phyloP scores from a whole-genome alignment of 2,888 invertebrate genomes.

The Eupithecia subfuscata region DNA sequence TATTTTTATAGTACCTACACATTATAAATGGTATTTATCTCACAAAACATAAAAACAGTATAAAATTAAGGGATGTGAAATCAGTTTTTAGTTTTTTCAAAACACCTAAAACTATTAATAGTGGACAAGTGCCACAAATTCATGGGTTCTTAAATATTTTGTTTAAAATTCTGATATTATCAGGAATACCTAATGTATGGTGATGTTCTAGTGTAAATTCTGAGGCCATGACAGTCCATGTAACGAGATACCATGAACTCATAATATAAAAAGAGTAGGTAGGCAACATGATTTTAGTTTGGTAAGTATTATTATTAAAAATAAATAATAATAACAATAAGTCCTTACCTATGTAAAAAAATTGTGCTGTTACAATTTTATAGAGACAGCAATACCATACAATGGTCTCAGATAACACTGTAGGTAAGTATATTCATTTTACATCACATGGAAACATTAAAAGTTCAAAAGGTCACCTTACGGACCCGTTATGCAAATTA shows the following conservation, averaged over 20 bases:
- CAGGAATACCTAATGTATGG: no score
- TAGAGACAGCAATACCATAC: not conserved
- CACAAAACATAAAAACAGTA: no score
- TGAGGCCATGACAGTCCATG: not conserved
- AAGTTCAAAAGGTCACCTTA: not conserved
- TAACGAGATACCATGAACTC: not conserved
- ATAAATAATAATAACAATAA: no score
- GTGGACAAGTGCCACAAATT: not conserved
- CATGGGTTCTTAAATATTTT: no score
- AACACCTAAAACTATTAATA: not conserved
- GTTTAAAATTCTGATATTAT: no score
- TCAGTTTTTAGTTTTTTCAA: no score
- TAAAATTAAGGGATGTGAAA: no score
- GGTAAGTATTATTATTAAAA: no score
- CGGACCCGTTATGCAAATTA: not conserved
- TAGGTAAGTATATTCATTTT: conserved; percentile 5
- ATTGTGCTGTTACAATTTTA: not conserved
- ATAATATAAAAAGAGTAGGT: not conserved
- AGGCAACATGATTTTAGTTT: not conserved
- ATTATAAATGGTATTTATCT: no score
- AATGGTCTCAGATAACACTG: not conserved
- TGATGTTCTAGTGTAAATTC: not conserved
- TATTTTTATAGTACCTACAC: no score
- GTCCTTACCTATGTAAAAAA: not conserved
- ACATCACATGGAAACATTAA: conserved; percentile 8